These are phyloP conservation scores for Sebastes melanostomus DNA, from an alignment of 2,797 vertebrate species.

Conservation along the genomic window DNA sequence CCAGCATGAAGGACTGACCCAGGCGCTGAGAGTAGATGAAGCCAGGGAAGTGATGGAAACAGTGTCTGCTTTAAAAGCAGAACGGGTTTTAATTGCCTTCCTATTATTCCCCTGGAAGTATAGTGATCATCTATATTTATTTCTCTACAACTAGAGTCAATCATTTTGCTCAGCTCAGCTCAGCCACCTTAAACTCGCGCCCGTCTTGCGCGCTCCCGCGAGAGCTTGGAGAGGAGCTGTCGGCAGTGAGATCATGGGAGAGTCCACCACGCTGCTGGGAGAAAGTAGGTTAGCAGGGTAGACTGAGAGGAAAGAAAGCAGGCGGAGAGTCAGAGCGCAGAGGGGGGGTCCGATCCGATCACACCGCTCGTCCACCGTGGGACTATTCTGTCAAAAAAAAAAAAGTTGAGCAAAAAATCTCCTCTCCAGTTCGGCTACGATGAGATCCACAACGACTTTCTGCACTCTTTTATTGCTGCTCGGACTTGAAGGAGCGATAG, in stretches of 20 bases:
- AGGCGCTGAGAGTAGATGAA: neutral
- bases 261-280: conserved; percentile 78
- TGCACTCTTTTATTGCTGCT: conserved; percentile 48
- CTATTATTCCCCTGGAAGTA: neutral
- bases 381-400: conserved; percentile 59
- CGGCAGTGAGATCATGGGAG: conserved; percentile 85
- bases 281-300: conserved; percentile 86
- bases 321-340: conserved; percentile 59
- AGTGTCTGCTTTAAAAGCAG: conserved; percentile 6
- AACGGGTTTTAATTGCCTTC: neutral
- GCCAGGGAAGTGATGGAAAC: neutral
- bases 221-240: conserved; percentile 65
- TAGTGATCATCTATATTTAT: neutral
- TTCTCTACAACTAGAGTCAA: neutral
- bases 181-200: conserved; percentile 78
- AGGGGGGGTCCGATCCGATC: conserved; percentile 50
- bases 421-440: conserved; percentile 34
- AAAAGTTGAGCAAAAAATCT: conserved; percentile 31
- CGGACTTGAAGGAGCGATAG: conserved; percentile 70
- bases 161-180: neutral
- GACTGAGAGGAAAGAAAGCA: conserved; percentile 78
- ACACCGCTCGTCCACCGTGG: conserved; percentile 55
- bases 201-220: conserved; percentile 75
- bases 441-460: conserved; percentile 60
- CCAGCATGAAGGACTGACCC: too few species aligned